phyloP scores from a whole-genome alignment of 2,797 vertebrate species.

The Cynodonichthys magdalenae region DNA sequence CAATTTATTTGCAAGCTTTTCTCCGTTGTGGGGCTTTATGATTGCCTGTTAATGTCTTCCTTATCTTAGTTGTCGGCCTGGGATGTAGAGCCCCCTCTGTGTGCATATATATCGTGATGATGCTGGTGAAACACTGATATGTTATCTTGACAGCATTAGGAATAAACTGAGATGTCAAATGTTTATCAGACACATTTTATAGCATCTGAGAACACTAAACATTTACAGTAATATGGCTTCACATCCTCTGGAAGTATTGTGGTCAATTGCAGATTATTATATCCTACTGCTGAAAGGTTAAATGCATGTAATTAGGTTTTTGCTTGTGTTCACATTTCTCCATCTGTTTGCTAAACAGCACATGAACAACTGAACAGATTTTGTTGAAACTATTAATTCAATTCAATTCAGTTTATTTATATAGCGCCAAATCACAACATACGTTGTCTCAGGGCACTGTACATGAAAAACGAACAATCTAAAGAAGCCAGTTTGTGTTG shows the following conservation, averaged over 20 bases:
- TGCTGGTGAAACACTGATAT: slow-evolving; percentile 54
- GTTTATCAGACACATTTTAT: slow-evolving; percentile 27
- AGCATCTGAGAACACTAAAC: neutral
- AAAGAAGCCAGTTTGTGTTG: no score
- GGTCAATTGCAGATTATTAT: slow-evolving; percentile 5
- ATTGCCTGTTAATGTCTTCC: slow-evolving; percentile 31
- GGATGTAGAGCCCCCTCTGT: slow-evolving; percentile 4
- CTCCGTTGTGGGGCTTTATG: slow-evolving; percentile 40
- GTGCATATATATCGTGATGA: slow-evolving; percentile 40
- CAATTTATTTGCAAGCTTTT: slow-evolving; percentile 27
- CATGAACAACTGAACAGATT: no score
- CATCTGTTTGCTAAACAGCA: no score
- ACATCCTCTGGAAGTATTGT: neutral
- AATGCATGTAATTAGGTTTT: neutral
- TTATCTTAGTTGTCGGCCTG: slow-evolving; percentile 37
- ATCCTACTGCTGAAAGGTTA: neutral
- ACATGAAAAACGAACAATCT: no score
- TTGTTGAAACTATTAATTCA: no score
- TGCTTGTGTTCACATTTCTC: no score
- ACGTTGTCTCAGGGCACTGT: no score
- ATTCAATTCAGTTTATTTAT: no score
- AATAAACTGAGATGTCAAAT: slow-evolving; percentile 2
- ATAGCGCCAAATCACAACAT: no score
- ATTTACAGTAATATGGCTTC: neutral
- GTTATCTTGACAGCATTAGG: slow-evolving; percentile 27